Conservation (phyloP, 2,888 invertebrate species). For the Campaea margaritaria region DNA sequence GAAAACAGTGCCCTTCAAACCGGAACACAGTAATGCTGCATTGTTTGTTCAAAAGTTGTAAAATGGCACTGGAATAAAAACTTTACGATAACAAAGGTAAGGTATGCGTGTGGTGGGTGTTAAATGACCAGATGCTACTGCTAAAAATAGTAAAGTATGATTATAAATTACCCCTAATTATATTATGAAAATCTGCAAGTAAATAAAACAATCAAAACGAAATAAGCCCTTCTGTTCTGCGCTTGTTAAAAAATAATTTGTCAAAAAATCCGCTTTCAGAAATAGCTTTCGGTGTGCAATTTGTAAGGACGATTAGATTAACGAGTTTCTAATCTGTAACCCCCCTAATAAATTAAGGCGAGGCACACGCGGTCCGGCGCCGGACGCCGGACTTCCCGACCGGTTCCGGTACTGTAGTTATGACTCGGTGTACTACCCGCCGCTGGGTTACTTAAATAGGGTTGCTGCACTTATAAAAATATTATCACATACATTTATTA, state of each 20-base stretch:
- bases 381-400: conserved; percentile 61
- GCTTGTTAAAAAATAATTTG: conserved; percentile 35
- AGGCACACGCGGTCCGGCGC: conserved; percentile 43
- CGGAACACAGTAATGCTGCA: too few species aligned
- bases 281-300: conserved; percentile 53
- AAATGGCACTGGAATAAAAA: too few species aligned
- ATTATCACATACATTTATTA: neutral
- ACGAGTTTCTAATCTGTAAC: conserved; percentile 78
- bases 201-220: conserved; percentile 21
- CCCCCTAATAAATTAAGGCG: conserved; percentile 64
- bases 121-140: too few species aligned
- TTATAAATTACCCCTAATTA: neutral
- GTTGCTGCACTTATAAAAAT: conserved; percentile 19
- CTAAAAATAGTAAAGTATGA: too few species aligned
- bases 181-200: neutral
- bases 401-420: conserved; percentile 61
- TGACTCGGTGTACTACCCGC: conserved; percentile 40
- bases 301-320: conserved; percentile 66
- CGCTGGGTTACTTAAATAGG: conserved; percentile 21
- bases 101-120: too few species aligned
- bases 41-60: too few species aligned
- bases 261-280: conserved; percentile 39
- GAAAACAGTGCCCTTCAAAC: too few species aligned
- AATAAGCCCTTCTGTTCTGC: conserved; percentile 11
- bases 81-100: too few species aligned